A percentile compares a stretch with the other conserved stretches of the same genome.
phyloP scores from a whole-genome alignment of 2,797 vertebrate species.

The Borostomias antarcticus region DNA sequence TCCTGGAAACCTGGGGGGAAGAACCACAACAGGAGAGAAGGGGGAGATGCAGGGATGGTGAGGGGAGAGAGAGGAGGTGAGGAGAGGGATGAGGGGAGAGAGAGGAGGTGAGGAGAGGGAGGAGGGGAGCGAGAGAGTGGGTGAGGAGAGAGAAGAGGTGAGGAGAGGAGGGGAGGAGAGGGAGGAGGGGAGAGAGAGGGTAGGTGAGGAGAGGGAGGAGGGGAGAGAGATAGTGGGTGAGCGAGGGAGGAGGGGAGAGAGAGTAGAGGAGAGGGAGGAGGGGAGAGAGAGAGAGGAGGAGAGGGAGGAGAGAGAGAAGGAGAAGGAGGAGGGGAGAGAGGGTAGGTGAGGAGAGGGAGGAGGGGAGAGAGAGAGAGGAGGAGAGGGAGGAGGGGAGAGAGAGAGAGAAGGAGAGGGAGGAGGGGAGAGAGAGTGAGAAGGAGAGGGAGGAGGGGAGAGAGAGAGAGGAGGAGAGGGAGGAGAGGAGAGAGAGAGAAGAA shows the following conservation, averaged over 20 bases:
- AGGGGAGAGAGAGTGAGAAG: too few species aligned
- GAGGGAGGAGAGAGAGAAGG: too few species aligned
- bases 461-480: too few species aligned
- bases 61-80: too few species aligned
- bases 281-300: too few species aligned
- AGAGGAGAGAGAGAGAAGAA: too few species aligned
- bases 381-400: too few species aligned
- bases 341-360: too few species aligned
- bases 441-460: too few species aligned
- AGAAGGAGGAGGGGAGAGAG: too few species aligned
- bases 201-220: not conserved
- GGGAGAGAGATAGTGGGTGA: not conserved
- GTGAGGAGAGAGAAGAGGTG: not conserved
- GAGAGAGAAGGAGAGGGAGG: too few species aligned
- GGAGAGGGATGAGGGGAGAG: not conserved
- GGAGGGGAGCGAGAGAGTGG: not conserved
- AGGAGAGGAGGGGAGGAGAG: not conserved
- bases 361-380: too few species aligned
- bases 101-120: not conserved
- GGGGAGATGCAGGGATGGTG: not conserved
- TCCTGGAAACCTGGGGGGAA: slow-evolving; percentile 90
- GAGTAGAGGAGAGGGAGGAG: not conserved
- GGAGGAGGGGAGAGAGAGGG: not conserved
- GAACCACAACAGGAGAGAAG: not conserved
- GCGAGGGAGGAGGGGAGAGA: not conserved